phyloP scores from a whole-genome alignment of 2,113 vertebrate genomes.

The Athene cunicularia region DNA sequence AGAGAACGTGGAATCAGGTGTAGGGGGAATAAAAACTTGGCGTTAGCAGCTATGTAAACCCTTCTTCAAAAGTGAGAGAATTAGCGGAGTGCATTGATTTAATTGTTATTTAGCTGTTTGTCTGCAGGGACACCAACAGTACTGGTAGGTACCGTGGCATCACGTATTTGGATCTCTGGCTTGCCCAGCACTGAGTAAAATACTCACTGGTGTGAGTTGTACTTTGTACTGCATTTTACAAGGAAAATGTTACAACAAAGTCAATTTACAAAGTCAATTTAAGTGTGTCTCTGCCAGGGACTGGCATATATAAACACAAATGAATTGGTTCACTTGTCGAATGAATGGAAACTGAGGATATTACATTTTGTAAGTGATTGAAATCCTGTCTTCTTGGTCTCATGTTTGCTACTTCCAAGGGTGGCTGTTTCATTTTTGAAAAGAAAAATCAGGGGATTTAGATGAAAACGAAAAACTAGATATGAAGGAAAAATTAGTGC shows the following conservation, averaged over 20 bases:
- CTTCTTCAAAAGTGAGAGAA: background rate
- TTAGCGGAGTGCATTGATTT: background rate
- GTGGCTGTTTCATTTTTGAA: background rate
- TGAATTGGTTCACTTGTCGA: conserved; percentile 33
- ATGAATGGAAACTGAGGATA: background rate
- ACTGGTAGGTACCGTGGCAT: background rate
- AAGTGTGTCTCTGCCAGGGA: background rate
- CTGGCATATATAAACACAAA: conserved; percentile 1
- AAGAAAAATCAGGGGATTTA: background rate
- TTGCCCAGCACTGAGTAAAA: background rate
- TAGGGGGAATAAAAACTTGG: background rate
- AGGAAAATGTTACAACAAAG: conserved; percentile 7
- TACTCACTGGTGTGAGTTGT: background rate
- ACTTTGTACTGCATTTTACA: background rate
- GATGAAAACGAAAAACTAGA: background rate
- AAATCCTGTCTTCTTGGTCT: conserved; percentile 16
- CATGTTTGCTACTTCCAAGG: background rate
- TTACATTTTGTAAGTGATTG: conserved; percentile 5
- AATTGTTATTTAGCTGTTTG: background rate
- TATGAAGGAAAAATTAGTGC: background rate
- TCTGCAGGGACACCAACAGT: background rate
- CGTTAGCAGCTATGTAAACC: fast-evolving
- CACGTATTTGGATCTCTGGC: background rate
- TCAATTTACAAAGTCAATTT: conserved; percentile 30
- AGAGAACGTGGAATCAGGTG: background rate